Evolutionary conservation across 2,888 invertebrate species (phyloP).

Genomic region (Ctena decussata): DNA sequence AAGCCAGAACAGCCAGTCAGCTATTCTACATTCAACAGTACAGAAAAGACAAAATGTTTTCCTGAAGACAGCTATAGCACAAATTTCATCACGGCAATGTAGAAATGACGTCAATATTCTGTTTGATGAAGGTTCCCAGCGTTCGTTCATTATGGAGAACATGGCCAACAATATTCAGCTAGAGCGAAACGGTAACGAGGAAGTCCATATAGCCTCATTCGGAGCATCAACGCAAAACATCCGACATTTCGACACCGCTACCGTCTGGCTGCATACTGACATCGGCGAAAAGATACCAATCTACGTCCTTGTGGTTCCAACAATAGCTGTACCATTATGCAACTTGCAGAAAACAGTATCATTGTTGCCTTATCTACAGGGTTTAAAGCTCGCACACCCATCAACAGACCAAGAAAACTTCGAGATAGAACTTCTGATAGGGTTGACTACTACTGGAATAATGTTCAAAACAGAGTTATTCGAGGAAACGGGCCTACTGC

Average conservation of each 20-base stretch:
- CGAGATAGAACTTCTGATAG: constrained; percentile 19
- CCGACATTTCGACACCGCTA: constrained; percentile 8
- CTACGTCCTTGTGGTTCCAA: constrained; percentile 51
- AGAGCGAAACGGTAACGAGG: constrained; percentile 21
- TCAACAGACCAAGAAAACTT: constrained; percentile 3
- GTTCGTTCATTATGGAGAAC: constrained; percentile 42
- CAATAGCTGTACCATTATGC: constrained; percentile 47
- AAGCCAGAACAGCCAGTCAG: not conserved
- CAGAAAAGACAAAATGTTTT: constrained; percentile 5
- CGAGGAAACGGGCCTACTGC: constrained; percentile 53
- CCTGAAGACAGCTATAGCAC: constrained; percentile 25
- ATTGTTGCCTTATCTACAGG: not conserved
- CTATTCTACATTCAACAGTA: not conserved
- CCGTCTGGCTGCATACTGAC: constrained; percentile 30
- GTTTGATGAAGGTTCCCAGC: constrained; percentile 37
- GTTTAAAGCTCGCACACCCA: constrained; percentile 50
- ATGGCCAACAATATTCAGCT: constrained; percentile 43
- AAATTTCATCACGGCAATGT: not conserved
- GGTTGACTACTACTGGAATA: constrained; percentile 50
- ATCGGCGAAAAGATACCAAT: constrained; percentile 29
- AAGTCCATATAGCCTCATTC: constrained; percentile 35
- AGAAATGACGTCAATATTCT: constrained; percentile 16
- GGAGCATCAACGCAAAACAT: constrained; percentile 20
- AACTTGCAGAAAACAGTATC: not conserved
- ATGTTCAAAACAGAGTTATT: constrained; percentile 41